These are phyloP conservation scores for Barnardius zonarius DNA, from an alignment of 2,113 vertebrate genomes.

Conservation along the genomic window DNA sequence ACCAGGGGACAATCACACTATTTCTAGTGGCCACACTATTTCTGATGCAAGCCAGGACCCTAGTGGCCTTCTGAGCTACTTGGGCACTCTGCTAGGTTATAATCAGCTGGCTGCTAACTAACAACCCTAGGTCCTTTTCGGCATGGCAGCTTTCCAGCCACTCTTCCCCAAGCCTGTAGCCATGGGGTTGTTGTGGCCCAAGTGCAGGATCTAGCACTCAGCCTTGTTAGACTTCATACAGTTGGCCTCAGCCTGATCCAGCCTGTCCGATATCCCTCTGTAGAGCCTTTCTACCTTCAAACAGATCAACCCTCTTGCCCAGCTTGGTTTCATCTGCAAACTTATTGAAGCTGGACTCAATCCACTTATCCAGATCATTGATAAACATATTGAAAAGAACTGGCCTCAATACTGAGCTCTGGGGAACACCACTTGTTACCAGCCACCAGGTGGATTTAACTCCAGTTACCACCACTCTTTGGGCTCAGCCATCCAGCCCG, in stretches of 20 bases:
- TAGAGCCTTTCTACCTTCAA: not conserved
- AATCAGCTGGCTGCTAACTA: too few relatives aligned
- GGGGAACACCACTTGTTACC: not conserved
- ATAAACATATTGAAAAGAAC: not conserved
- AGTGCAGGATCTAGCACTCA: not conserved
- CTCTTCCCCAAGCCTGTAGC: not conserved
- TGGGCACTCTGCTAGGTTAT: not conserved
- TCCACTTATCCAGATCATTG: too few relatives aligned
- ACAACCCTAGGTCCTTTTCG: too few relatives aligned
- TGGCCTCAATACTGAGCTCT: not conserved
- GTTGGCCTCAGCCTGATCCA: not conserved
- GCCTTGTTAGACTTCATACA: not conserved
- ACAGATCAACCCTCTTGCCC: not conserved
- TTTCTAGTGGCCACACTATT: not conserved
- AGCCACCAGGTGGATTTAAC: not conserved
- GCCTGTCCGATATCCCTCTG: not conserved
- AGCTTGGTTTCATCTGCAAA: not conserved
- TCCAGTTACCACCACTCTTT: not conserved
- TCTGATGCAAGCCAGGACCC: not conserved
- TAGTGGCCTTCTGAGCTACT: not conserved
- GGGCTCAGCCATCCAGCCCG: too few relatives aligned
- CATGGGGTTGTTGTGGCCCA: not conserved
- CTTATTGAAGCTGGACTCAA: too few relatives aligned
- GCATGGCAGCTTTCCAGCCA: not conserved
- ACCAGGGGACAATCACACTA: fast-evolving